Evolutionary conservation across 2,113 vertebrate genomes (phyloP), one percentile per base, ranked within the genome.

Genomic region (Elanoides forficatus): DNA sequence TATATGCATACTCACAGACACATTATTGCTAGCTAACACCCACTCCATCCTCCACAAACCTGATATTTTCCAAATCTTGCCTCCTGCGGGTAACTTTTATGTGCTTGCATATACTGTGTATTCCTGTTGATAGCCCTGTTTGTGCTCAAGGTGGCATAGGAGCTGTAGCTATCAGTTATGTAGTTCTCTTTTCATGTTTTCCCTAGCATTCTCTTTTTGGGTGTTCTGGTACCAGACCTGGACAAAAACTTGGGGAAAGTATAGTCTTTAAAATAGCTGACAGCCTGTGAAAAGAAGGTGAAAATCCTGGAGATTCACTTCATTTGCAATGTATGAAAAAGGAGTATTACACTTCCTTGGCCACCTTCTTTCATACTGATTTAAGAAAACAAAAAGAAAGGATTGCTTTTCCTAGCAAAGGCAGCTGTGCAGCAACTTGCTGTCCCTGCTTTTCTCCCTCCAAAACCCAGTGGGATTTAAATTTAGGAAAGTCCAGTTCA

Each of bases 1-100:
- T 13, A 4, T 9, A 38, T 0, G 1, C 26, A 32, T 19, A 38
- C 1, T 3, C 20, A 43, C 22, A 66, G 52, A 8, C n/a, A 36
- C 0, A 2, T 34, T 1, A 22, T 12, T 60, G 4, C 19, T 65
- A 15, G 7, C 14, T 47, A 84, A 45, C 25, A 50, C 15, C 25
- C 32, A 29, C 20, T 78, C n/a, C 65, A 34, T 50, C 50, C 63
- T 71, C 30, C 62, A 47, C 6, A 9, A 50, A 12, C 20, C 26
- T 36, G 32, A 22, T 11, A 15, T 34, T 59, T 73, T 38, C 20
- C 60, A 75, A 30, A 59, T 56, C 22, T 68, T 72, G 6, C 22
- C 10, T 52, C 43, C 62, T 82, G 15, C 21, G 15, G 17, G 9
- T 20, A 53, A 53, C 17, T 72, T 63, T 15, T 19, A 43, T 27